A percentile compares a stretch with the other conserved stretches of the same genome.
These are phyloP conservation scores for Gobio occitaniae DNA, from an alignment of 2,797 vertebrate species.

Conservation along the genomic window DNA sequence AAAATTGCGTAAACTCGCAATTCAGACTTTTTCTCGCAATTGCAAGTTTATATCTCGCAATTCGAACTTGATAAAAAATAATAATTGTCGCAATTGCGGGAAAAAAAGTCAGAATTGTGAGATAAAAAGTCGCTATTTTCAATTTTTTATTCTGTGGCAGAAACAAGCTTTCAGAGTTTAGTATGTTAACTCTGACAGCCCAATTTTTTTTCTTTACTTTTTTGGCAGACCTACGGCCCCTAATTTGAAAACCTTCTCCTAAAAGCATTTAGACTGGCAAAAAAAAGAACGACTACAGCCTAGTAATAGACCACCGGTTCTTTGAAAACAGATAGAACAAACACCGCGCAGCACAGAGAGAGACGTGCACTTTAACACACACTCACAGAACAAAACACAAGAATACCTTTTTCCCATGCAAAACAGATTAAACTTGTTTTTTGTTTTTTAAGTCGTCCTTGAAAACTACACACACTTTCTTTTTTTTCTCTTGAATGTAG, in stretches of 20 bases:
- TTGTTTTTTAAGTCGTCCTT: conserved; percentile 70
- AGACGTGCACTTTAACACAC: conserved; percentile 6
- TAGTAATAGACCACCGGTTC: conserved; percentile 1
- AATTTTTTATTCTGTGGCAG: too few species aligned
- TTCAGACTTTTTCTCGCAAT: too few species aligned
- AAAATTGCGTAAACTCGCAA: too few species aligned
- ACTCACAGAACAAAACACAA: conserved; percentile 47
- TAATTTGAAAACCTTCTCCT: neutral
- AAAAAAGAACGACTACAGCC: neutral
- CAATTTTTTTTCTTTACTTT: neutral
- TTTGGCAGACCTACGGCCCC: neutral
- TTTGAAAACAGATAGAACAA: conserved; percentile 17
- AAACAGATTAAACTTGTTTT: conserved; percentile 64
- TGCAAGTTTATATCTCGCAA: too few species aligned
- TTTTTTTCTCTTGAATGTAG: conserved; percentile 59
- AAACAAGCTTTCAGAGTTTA: too few species aligned
- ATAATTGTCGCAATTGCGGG: too few species aligned
- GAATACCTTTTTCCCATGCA: conserved; percentile 49
- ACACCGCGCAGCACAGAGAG: neutral
- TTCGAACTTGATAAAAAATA: too few species aligned
- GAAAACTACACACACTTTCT: conserved; percentile 61
- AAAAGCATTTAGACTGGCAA: conserved; percentile 7
- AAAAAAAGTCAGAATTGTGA: too few species aligned
- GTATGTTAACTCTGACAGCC: neutral
- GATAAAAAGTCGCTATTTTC: too few species aligned